Conservation (phyloP, 2,888 invertebrate genomes). For the Papilio demoleus region DNA sequence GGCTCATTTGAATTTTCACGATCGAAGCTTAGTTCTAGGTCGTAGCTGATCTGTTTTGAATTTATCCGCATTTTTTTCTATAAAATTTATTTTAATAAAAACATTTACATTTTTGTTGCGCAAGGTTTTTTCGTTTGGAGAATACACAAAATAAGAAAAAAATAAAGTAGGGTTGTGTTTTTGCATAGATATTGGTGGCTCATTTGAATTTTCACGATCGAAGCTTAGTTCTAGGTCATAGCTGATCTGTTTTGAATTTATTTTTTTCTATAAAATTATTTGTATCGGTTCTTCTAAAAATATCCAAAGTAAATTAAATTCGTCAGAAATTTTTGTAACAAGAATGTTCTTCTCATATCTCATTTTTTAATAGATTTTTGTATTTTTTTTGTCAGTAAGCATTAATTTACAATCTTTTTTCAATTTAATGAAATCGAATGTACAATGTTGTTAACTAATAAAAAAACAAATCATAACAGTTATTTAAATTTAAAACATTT, state of each 20-base stretch:
- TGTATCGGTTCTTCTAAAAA: too few species aligned
- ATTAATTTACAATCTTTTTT: too few species aligned
- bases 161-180: conserved; percentile 29
- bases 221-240: conserved; percentile 23
- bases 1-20: conserved; percentile 32
- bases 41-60: conserved; percentile 24
- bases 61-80: background rate
- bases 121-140: background rate
- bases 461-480: too few species aligned
- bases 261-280: background rate
- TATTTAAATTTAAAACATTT: too few species aligned
- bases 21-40: conserved; percentile 23
- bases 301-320: too few species aligned
- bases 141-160: conserved; percentile 16
- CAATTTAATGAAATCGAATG: too few species aligned
- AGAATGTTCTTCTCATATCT: too few species aligned
- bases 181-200: conserved; percentile 33
- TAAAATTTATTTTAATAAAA: background rate
- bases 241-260: conserved; percentile 25
- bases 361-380: too few species aligned
- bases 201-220: conserved; percentile 34
- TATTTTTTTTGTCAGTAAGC: too few species aligned
- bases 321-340: too few species aligned
- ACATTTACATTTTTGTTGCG: conserved; percentile 17
- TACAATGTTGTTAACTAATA: too few species aligned